Conservation (phyloP, 2,888 invertebrate species). For the Trissolcus japonicus region DNA sequence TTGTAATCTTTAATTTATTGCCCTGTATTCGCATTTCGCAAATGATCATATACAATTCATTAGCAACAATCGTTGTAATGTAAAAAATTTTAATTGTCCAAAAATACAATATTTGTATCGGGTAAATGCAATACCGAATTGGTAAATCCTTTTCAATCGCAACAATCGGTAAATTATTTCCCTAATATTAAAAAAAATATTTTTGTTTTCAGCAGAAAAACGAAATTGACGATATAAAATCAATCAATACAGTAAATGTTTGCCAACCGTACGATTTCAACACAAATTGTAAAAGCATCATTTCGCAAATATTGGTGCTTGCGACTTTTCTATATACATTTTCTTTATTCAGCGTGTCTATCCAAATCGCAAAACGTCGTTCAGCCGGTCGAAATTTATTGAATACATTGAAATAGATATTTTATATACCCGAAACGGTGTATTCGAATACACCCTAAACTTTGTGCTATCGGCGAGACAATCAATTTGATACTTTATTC, state of each 20-base stretch:
- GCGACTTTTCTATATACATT: constrained; percentile 5
- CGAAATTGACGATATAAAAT: not conserved
- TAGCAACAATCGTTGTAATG: too few species aligned
- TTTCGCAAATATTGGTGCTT: constrained; percentile 16
- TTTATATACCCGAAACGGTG: constrained; percentile 17
- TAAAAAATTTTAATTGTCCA: too few species aligned
- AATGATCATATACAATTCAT: too few species aligned
- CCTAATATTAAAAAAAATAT: not conserved
- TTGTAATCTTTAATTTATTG: constrained; percentile 13
- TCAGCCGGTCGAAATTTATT: constrained; percentile 35
- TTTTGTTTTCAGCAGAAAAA: not conserved
- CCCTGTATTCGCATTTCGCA: not conserved
- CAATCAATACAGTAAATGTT: not conserved
- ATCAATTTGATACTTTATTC: constrained; percentile 15
- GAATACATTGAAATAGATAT: constrained; percentile 35
- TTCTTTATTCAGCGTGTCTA: constrained; percentile 13
- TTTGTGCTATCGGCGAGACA: constrained; percentile 19
- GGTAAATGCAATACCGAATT: too few species aligned
- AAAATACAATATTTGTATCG: too few species aligned
- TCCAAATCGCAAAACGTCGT: constrained; percentile 17
- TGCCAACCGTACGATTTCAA: constrained; percentile 8
- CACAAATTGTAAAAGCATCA: constrained; percentile 14
- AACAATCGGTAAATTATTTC: not conserved
- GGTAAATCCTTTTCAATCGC: too few species aligned
- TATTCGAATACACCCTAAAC: too few species aligned